Percentiles rank a stretch among this genome's conserved stretches.
Conservation (phyloP, 53 echinoderm and acorn worm species). For the Zoroaster sp. region DNA sequence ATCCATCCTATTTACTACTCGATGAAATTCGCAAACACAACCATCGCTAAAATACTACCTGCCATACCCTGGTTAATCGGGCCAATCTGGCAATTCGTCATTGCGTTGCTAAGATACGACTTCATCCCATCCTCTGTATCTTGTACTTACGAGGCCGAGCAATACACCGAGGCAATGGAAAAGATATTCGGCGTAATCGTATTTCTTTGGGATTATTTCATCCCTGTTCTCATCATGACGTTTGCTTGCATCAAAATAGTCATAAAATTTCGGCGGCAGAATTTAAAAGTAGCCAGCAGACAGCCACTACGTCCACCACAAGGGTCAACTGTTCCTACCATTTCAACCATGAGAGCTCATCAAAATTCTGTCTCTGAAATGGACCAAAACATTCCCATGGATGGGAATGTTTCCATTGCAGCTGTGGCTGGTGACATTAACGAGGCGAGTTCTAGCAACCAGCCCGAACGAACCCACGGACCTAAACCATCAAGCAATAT, state of each 20-base stretch:
- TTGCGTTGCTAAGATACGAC: slow-evolving; percentile 8
- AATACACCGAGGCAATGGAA: background rate
- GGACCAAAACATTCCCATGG: slow-evolving; percentile 24
- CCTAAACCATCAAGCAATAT: background rate
- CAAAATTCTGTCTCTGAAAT: slow-evolving; percentile 12
- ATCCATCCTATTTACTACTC: slow-evolving; percentile 76
- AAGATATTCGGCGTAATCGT: slow-evolving; percentile 59
- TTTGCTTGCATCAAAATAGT: slow-evolving; percentile 64
- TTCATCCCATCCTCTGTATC: background rate
- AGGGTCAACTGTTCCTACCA: background rate
- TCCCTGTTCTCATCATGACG: slow-evolving; percentile 75
- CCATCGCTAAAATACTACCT: background rate
- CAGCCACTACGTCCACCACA: background rate
- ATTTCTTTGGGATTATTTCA: slow-evolving; percentile 81
- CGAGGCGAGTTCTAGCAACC: background rate
- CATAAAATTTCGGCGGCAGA: slow-evolving; percentile 35
- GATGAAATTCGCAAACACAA: slow-evolving; percentile 55
- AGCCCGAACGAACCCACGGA: slow-evolving; percentile 6
- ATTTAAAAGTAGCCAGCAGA: background rate
- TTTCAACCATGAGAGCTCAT: slow-evolving; percentile 1
- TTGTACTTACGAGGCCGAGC: background rate
- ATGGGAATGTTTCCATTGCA: background rate
- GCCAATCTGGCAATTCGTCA: slow-evolving; percentile 35
- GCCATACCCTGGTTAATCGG: slow-evolving; percentile 32
- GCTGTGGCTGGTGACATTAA: background rate